Evolutionary conservation across 2,888 invertebrate genomes (phyloP).

Genomic region (Steinernema hermaphroditum): DNA sequence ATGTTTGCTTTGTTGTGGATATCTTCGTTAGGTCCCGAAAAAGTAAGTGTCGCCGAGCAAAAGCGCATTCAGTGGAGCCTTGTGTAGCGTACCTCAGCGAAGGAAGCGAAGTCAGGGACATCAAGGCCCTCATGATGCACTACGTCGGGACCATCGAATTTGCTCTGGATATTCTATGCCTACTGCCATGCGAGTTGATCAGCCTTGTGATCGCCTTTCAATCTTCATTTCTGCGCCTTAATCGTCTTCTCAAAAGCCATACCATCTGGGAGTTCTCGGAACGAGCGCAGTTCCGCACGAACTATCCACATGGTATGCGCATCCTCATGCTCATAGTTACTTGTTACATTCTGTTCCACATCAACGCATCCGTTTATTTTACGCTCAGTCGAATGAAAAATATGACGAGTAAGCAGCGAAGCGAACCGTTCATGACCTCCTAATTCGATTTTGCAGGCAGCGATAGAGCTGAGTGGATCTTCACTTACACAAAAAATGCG

Average conservation of each 20-base stretch:
- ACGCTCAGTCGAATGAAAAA: conserved; percentile 42
- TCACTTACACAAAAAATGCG: conserved; percentile 58
- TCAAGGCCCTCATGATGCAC: conserved; percentile 34
- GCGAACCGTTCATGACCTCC: not conserved
- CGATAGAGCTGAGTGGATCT: conserved; percentile 54
- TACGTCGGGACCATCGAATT: conserved; percentile 37
- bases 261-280: conserved; percentile 8
- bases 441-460: conserved; percentile 46
- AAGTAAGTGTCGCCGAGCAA: conserved; percentile 41
- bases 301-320: conserved; percentile 56
- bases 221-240: conserved; percentile 36
- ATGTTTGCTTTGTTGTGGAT: conserved; percentile 50
- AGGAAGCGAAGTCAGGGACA: conserved; percentile 42
- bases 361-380: conserved; percentile 64
- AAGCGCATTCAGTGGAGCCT: not conserved
- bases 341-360: conserved; percentile 51
- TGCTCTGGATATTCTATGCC: conserved; percentile 45
- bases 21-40: conserved; percentile 52
- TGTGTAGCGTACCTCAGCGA: conserved; percentile 45
- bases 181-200: conserved; percentile 53
- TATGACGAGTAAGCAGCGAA: not conserved
- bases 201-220: conserved; percentile 35
- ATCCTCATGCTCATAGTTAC: conserved; percentile 48
- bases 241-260: conserved; percentile 21
- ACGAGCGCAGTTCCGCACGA: conserved; percentile 39